These are phyloP conservation scores for Oscarella lobularis DNA, from an alignment of 37 sponge, comb jelly and placozoan species.

Conservation along the genomic window DNA sequence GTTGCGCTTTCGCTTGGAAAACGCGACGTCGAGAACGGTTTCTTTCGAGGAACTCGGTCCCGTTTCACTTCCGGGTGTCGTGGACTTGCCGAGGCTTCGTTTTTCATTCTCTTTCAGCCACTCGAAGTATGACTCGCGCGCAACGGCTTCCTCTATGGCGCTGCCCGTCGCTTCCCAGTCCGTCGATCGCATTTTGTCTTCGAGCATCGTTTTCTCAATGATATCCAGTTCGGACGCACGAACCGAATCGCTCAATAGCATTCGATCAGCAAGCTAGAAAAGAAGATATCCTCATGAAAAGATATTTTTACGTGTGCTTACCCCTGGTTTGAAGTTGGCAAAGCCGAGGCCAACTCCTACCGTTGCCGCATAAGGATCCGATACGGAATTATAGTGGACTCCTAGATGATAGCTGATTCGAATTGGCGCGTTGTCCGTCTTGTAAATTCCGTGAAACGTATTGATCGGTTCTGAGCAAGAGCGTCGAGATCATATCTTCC, in stretches of 20 bases:
- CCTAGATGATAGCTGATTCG: conserved; percentile 80
- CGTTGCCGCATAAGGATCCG: conserved; percentile 79
- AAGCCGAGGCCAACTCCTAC: conserved; percentile 92
- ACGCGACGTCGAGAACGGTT: too few species aligned
- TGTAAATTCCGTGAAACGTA: conserved; percentile 77
- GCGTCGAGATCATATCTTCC: too few species aligned
- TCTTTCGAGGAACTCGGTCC: too few species aligned
- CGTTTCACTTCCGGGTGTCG: conserved; percentile 6
- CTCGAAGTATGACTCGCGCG: conserved; percentile 74
- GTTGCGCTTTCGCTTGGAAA: background rate
- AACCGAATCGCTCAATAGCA: background rate
- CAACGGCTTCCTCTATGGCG: conserved; percentile 83
- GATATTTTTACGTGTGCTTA: conserved; percentile 18
- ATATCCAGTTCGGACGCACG: background rate
- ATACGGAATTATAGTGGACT: conserved; percentile 88
- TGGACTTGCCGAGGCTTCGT: conserved; percentile 7
- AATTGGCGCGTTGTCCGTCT: conserved; percentile 90
- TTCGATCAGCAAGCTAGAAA: conserved; percentile 7
- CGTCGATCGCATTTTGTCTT: conserved; percentile 57
- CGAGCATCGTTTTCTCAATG: conserved; percentile 35
- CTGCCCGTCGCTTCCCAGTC: conserved; percentile 76
- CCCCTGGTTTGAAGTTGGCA: conserved; percentile 86
- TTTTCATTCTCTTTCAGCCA: conserved; percentile 67
- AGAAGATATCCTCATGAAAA: background rate
- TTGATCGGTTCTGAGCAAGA: conserved; percentile 70